phyloP scores from a whole-genome alignment of 1,140 invertebrate species.

The Coptotermes formosanus region DNA sequence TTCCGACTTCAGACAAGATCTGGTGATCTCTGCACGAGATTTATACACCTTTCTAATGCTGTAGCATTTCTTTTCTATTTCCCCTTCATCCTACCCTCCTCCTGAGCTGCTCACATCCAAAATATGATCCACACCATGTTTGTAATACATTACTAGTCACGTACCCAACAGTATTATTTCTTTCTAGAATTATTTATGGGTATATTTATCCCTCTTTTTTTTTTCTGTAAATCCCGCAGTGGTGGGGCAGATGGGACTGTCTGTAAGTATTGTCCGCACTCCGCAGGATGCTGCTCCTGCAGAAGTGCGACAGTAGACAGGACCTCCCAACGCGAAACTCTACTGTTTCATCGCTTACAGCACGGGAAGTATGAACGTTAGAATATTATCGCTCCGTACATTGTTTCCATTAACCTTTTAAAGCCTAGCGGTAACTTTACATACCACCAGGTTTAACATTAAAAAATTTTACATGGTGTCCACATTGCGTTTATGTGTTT shows the following conservation, averaged over 20 bases:
- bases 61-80: neutral
- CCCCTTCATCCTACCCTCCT: neutral
- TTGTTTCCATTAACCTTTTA: no score
- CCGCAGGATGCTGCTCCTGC: neutral
- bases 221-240: neutral
- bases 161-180: neutral
- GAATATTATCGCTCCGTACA: no score
- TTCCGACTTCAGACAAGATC: neutral
- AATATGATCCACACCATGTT: neutral
- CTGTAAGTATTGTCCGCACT: neutral
- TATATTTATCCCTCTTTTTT: neutral
- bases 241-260: neutral
- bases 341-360: no score
- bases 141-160: constrained; percentile 8
- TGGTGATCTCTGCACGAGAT: neutral
- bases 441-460: no score
- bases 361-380: no score
- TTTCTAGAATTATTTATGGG: neutral
- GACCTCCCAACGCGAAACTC: neutral
- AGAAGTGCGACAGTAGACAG: neutral
- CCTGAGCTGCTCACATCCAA: neutral
- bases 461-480: no score
- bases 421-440: no score
- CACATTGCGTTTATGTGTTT: no score
- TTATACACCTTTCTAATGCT: neutral